Base-by-base conservation (phyloP, 2,888 invertebrate genomes). In the Zeuzera pyrina region DNA sequence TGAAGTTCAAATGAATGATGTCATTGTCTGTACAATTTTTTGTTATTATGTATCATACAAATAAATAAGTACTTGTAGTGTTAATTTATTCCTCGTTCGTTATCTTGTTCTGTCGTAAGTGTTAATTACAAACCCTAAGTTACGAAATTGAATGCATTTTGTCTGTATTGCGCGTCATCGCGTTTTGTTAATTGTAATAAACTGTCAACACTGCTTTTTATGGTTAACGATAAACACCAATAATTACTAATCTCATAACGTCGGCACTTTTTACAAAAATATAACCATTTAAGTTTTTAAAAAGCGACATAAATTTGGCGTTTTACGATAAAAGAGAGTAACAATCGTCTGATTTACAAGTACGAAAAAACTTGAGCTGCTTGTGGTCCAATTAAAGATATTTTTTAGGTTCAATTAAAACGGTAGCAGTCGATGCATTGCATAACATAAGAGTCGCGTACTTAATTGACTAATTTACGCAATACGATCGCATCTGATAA, bases 401-500 rank as follows among this genome's bases (percentile, higher is more conserved):
- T 49, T 52, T 54, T 53, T 58, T 59, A 49, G 47, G 45, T 53
- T 55, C 53, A 72, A 68, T 73, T 71, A 71, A 71, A 72, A 67
- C 69, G 60, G 72, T 67, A 67, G 67, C 67, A 52, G 50, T 43
- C n/a, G n/a, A n/a, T n/a, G n/a, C n/a, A 50, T 74, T 72, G 56
- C 57, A 57, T 51, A 68, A 78, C 48, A 47, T 15, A 28, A 27
- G 27, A 36, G 42, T 38, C 39, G 35, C 38, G 59, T 57, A 68
- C 70, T 73, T 72, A 73, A 64, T 56, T 41, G 49, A 57, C 63
- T 56, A 67, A 68, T 71, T 73, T 73, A 73, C 70, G 73, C 61
- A 72, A 71, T 49, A 43, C 49, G 69, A 70, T 69, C 55, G 60
- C 51, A 59, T 57, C 46, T 45, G 70, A 71, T 68, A 66, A 51